phyloP scores from a whole-genome alignment of 1,140 invertebrate genomes.

The Geopemphigus sp. region DNA sequence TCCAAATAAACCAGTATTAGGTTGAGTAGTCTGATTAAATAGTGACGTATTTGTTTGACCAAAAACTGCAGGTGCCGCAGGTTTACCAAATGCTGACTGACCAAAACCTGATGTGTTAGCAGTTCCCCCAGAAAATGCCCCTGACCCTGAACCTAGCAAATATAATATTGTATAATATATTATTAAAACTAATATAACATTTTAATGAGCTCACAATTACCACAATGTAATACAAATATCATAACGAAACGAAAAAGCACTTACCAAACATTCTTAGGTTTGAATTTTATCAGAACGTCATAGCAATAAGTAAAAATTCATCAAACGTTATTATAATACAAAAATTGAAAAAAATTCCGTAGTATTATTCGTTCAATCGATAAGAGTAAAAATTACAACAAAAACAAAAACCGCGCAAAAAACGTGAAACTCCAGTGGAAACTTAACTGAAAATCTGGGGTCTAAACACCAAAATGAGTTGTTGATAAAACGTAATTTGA shows the following conservation, averaged over 20 bases:
- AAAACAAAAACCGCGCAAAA: background rate
- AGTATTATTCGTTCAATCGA: too few relatives aligned
- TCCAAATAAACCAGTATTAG: conserved; percentile 59
- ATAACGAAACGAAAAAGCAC: background rate
- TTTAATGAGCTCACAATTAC: background rate
- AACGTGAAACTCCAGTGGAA: conserved; percentile 17
- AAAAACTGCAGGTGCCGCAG: conserved; percentile 60
- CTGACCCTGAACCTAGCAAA: conserved; percentile 16
- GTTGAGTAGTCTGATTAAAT: conserved; percentile 62
- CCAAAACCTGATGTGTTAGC: conserved; percentile 55
- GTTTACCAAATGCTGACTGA: conserved; percentile 59
- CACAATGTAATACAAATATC: background rate
- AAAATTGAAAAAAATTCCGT: too few relatives aligned
- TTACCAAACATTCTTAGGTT: conserved; percentile 24
- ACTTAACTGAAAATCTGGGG: background rate
- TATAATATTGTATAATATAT: background rate
- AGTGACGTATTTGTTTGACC: conserved; percentile 59
- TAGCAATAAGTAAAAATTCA: background rate
- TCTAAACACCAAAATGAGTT: background rate
- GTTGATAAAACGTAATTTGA: conserved; percentile 19
- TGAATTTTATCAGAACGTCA: background rate
- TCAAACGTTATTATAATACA: too few relatives aligned
- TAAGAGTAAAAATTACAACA: background rate
- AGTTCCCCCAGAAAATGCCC: conserved; percentile 33
- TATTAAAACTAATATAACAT: background rate